Evolutionary conservation across 2,888 invertebrate genomes (phyloP).

Genomic region (Perdita meconis): DNA sequence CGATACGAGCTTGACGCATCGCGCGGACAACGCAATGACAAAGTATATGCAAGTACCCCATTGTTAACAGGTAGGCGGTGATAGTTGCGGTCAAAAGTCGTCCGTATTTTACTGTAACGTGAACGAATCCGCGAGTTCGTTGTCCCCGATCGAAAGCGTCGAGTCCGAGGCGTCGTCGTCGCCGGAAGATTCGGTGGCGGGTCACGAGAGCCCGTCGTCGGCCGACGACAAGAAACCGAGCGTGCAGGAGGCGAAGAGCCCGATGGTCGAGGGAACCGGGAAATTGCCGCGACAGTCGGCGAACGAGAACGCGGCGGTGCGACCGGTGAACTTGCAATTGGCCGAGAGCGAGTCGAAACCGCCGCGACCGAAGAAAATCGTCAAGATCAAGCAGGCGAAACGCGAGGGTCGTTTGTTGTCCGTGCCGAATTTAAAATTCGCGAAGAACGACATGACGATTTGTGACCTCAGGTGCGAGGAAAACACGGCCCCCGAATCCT

Average conservation of each 20-base stretch:
- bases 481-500: constrained; percentile 83
- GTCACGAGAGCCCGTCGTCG: constrained; percentile 54
- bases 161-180: constrained; percentile 83
- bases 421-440: constrained; percentile 90
- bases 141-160: constrained; percentile 77
- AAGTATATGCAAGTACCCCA: constrained; percentile 77
- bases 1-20: background rate
- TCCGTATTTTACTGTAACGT: constrained; percentile 76
- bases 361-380: constrained; percentile 74
- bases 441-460: constrained; percentile 84
- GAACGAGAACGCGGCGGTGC: constrained; percentile 52
- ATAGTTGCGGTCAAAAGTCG: constrained; percentile 65
- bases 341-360: constrained; percentile 69
- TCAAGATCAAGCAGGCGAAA: constrained; percentile 82
- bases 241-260: constrained; percentile 55
- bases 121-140: constrained; percentile 73
- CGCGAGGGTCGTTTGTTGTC: constrained; percentile 90
- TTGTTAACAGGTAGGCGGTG: constrained; percentile 72
- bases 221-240: constrained; percentile 51
- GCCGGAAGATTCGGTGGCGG: constrained; percentile 81
- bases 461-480: constrained; percentile 87
- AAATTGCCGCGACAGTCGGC: constrained; percentile 1
- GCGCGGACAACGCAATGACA: no score
- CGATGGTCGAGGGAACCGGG: constrained; percentile 46
- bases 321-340: constrained; percentile 73